phyloP scores from a whole-genome alignment of 1,140 invertebrate species.

The Solenopsis invicta region DNA sequence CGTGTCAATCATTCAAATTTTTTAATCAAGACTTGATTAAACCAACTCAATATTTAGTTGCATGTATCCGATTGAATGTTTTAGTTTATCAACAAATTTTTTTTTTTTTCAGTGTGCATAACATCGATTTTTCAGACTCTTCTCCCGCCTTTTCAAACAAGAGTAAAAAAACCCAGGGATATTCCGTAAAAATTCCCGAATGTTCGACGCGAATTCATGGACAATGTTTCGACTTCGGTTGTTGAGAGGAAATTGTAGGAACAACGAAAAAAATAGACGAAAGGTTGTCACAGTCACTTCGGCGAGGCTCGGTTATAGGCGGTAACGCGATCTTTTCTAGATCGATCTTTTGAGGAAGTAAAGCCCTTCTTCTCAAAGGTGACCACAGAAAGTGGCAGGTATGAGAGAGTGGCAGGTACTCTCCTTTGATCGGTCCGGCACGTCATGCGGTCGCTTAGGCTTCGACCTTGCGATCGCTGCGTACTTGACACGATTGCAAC shows the following conservation, averaged over 20 bases:
- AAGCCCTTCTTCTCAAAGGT: background rate
- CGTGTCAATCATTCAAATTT: no score
- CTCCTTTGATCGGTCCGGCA: background rate
- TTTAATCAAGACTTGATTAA: no score
- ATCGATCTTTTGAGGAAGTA: constrained; percentile 10
- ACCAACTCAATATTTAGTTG: no score
- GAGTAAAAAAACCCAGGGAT: background rate
- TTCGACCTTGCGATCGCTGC: constrained; percentile 43
- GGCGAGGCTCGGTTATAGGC: background rate
- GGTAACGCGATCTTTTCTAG: constrained; percentile 3
- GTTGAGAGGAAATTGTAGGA: background rate
- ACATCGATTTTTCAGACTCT: background rate
- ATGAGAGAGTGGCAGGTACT: background rate
- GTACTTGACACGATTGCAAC: constrained; percentile 35
- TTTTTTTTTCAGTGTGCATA: background rate
- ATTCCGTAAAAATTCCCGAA: background rate
- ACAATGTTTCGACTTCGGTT: background rate
- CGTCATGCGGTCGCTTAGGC: constrained; percentile 39
- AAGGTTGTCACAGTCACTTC: background rate
- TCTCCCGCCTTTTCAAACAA: background rate
- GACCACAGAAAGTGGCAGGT: background rate
- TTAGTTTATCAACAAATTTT: no score
- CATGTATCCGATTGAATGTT: no score
- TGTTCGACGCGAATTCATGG: background rate
- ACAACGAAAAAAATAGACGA: background rate